phyloP scores from a whole-genome alignment of 2,113 vertebrate species.

The Phoxinus phoxinus region DNA sequence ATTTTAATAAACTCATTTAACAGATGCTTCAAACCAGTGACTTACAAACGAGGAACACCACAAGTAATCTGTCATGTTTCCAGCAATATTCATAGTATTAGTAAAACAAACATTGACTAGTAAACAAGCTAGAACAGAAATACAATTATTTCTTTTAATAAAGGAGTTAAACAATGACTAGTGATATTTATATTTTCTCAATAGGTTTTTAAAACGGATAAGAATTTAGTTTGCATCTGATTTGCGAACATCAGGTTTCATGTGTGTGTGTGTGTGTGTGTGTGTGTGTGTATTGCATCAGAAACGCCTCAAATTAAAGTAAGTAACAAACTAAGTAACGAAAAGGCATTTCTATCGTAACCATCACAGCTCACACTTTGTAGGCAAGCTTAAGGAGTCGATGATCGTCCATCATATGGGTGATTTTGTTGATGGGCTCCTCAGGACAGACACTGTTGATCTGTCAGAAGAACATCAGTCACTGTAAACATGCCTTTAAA shows the following conservation, averaged over 20 bases:
- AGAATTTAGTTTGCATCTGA: too few relatives aligned
- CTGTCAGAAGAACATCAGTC: not conserved
- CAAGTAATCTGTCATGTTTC: too few relatives aligned
- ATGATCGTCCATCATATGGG: not conserved
- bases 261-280: too few relatives aligned
- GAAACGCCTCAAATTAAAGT: not conserved
- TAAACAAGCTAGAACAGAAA: not conserved
- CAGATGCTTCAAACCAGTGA: not conserved
- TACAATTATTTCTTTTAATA: too few relatives aligned
- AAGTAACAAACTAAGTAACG: not conserved
- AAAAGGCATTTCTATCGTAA: not conserved
- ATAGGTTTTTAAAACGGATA: too few relatives aligned
- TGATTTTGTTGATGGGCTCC: not conserved
- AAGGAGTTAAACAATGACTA: too few relatives aligned
- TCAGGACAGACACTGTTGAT: not conserved
- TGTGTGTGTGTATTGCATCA: too few relatives aligned
- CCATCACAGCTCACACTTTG: conserved; percentile 19
- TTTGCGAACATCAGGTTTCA: too few relatives aligned
- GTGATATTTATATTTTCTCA: too few relatives aligned
- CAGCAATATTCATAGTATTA: not conserved
- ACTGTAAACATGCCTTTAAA: not conserved
- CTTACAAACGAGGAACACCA: not conserved
- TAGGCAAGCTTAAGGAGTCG: conserved; percentile 5
- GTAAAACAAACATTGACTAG: not conserved
- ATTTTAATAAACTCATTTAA: not conserved